Base-by-base conservation (phyloP, 2,888 invertebrate species). In the Heliconius charithonia region DNA sequence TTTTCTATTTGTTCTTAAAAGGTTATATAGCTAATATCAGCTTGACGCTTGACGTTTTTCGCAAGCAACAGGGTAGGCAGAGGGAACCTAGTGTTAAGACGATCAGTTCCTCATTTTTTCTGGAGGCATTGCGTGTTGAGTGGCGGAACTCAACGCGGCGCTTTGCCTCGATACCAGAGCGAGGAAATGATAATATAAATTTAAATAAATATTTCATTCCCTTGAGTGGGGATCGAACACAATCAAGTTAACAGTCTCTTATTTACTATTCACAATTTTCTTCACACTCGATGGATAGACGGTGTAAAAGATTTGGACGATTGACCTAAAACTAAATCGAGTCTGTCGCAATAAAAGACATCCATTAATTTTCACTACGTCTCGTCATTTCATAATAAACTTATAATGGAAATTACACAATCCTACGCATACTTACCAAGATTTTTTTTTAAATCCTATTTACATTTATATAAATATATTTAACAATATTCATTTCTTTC, bases 321-420 rank as follows among this genome's bases (percentile, higher is more conserved):
- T 45, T 74, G 37, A 62, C 73, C 63, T 63, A 63, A 74, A 74
- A 63, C 27, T 12, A 22, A 63, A 6, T 59, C 37, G 41, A 16
- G 41, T 4, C 37, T 74, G 62, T 41, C 73, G 73, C 73, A 74
- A 74, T 74, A 74, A 74, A 74, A 74, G 27, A 37, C 37, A 41
- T 16, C 41, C 63, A 74, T 74, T 63, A 74, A 63, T 63, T 63
- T 74, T 37, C 41, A 74, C 25, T 74, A 41, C 27, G 74, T 45
- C 74, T 73, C 59, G 13, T 4, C 62, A 37, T 74, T 63, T 4
- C 62, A 37, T 74, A 41, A 63, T 27, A 45, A 62, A 41, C 41
- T 63, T 27, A 74, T 63, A 22, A 62, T 62, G 27, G 6, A 63
- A 45, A 74, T 65, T 63, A 22, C 13, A 27, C 12, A 63, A 22